A percentile compares a stretch with the other conserved stretches of the same genome.
Conservation (phyloP, 1,140 invertebrate species). For the Cydia splendana region DNA sequence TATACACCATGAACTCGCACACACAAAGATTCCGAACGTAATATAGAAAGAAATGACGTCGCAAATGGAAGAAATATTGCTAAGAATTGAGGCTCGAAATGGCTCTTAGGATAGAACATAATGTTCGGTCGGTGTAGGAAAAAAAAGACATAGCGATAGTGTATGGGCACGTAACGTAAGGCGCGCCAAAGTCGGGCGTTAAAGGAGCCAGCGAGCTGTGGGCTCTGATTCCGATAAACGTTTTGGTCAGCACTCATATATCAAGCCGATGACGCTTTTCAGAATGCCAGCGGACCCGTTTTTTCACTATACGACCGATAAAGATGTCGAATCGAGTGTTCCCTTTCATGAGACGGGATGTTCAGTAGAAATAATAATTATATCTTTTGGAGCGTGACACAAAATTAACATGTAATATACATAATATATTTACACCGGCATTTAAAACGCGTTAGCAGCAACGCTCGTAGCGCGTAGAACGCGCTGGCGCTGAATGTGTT, state of each 20-base stretch:
- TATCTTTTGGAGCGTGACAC: background rate
- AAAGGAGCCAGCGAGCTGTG: constrained; percentile 57
- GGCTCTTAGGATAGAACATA: constrained; percentile 57
- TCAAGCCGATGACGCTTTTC: constrained; percentile 53
- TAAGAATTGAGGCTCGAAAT: constrained; percentile 55
- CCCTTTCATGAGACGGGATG: constrained; percentile 33
- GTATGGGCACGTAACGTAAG: constrained; percentile 48
- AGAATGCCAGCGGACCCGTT: constrained; percentile 48
- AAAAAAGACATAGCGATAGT: constrained; percentile 66
- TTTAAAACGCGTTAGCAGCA: no score
- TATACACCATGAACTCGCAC: background rate
- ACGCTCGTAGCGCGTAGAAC: no score
- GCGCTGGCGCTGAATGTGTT: no score
- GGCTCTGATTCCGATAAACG: constrained; percentile 71
- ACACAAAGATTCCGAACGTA: constrained; percentile 43
- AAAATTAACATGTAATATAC: no score
- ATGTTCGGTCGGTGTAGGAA: constrained; percentile 52
- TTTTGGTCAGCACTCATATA: constrained; percentile 66
- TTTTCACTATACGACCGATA: constrained; percentile 53
- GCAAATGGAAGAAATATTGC: constrained; percentile 67
- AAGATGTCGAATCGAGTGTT: constrained; percentile 47
- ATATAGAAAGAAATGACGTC: constrained; percentile 64
- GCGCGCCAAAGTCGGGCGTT: constrained; percentile 45
- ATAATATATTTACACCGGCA: no score
- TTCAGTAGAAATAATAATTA: constrained; percentile 33